Evolutionary conservation across 2,797 vertebrate genomes (phyloP).

Genomic region (Sebastes alutus): DNA sequence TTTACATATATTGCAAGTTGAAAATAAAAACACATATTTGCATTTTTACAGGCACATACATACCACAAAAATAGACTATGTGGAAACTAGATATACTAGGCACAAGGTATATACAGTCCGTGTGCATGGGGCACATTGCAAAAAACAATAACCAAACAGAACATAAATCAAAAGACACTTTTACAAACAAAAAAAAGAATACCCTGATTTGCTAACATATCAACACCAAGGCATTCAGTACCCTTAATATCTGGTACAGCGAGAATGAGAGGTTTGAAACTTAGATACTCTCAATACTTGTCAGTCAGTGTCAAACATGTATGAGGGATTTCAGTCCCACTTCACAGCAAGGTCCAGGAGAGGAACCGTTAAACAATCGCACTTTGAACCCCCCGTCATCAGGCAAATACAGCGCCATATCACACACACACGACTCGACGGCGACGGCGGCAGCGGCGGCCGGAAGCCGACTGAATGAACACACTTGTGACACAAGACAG

Average conservation of each 20-base stretch:
- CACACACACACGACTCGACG: conserved; percentile 2
- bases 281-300: conserved; percentile 69
- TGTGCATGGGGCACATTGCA: conserved; percentile 84
- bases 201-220: conserved; percentile 86
- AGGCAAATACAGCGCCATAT: conserved; percentile 49
- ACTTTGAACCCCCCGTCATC: conserved; percentile 62
- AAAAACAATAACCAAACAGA: conserved; percentile 70
- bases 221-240: conserved; percentile 85
- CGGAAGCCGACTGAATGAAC: conserved; percentile 39
- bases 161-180: conserved; percentile 70
- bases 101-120: conserved; percentile 86
- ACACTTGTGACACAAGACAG: conserved; percentile 58
- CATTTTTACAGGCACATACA: conserved; percentile 85
- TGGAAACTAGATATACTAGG: conserved; percentile 87
- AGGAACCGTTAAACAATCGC: conserved; percentile 60
- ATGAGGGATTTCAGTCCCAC: conserved; percentile 64
- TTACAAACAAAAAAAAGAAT: conserved; percentile 75
- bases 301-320: conserved; percentile 77
- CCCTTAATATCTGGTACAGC: conserved; percentile 75
- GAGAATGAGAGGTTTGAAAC: conserved; percentile 74
- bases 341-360: conserved; percentile 73
- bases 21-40: conserved; percentile 83
- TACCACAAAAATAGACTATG: conserved; percentile 87
- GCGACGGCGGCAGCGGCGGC: background rate
- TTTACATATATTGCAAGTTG: conserved; percentile 84